Conservation (phyloP, 2,113 vertebrate genomes). For the Sander lucioperca region DNA sequence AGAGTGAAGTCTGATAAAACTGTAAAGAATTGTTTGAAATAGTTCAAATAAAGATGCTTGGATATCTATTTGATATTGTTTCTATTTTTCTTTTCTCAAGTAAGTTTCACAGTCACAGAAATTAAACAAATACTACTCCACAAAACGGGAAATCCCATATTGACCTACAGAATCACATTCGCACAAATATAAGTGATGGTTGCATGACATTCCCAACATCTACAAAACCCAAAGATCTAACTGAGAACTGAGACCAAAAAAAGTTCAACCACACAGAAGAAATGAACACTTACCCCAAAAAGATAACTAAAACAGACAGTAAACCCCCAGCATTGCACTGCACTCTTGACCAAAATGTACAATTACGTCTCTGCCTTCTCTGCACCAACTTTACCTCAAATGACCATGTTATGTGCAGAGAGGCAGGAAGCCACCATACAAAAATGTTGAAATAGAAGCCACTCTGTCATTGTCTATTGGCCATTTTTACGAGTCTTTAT, state of each 20-base stretch:
- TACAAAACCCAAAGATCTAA: slow-evolving; percentile 7
- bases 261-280: slow-evolving; percentile 44
- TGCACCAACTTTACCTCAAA: slow-evolving; percentile 75
- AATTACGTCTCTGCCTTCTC: slow-evolving; percentile 70
- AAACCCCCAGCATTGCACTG: slow-evolving; percentile 40
- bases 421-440: slow-evolving; percentile 63
- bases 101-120: neutral
- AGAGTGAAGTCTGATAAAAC: neutral
- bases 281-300: slow-evolving; percentile 32
- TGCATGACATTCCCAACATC: slow-evolving; percentile 18
- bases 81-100: slow-evolving; percentile 21
- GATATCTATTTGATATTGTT: slow-evolving; percentile 2
- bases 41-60: slow-evolving; percentile 58
- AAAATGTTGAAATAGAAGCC: slow-evolving; percentile 60
- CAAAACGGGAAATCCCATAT: neutral
- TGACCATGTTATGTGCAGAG: slow-evolving; percentile 66
- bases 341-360: slow-evolving; percentile 58
- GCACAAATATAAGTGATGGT: slow-evolving; percentile 25
- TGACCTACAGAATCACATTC: neutral
- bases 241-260: slow-evolving; percentile 20
- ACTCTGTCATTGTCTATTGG: slow-evolving; percentile 70
- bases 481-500: slow-evolving; percentile 53
- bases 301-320: slow-evolving; percentile 48
- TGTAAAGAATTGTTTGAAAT: slow-evolving; percentile 21
- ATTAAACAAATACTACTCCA: neutral